Evolutionary conservation across 2,113 vertebrate genomes (phyloP).

Genomic region (Acrocephalus kingi): DNA sequence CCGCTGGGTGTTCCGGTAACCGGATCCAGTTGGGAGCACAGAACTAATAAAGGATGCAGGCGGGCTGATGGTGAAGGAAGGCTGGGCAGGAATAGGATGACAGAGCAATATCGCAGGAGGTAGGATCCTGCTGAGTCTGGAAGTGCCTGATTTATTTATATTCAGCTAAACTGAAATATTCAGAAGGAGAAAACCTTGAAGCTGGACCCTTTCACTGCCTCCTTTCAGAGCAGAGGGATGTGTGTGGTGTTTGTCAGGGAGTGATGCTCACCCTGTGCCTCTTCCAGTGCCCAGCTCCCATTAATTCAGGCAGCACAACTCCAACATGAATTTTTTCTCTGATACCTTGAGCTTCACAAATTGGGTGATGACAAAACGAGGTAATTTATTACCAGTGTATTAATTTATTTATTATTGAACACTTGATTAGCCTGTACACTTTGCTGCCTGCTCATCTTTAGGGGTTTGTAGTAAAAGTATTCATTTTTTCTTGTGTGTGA

Average conservation of each 20-base stretch:
- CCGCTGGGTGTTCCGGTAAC: neutral
- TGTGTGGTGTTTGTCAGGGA: neutral
- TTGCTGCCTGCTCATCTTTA: constrained; percentile 48
- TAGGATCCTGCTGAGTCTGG: constrained; percentile 57
- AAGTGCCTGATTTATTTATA: constrained; percentile 47
- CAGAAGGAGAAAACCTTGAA: constrained; percentile 3
- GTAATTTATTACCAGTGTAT: constrained; percentile 66
- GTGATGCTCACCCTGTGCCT: neutral
- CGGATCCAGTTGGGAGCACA: neutral
- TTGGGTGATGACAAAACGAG: constrained; percentile 48
- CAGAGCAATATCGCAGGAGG: constrained; percentile 54
- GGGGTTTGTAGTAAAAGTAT: constrained; percentile 55
- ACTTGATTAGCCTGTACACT: constrained; percentile 71
- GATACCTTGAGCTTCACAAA: constrained; percentile 32
- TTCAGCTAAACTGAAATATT: constrained; percentile 35
- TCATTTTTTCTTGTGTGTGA: constrained; percentile 58
- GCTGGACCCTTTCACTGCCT: rapidly evolving
- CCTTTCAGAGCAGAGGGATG: neutral
- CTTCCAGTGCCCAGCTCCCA: neutral
- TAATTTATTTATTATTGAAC: constrained; percentile 70
- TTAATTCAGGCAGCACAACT: constrained; percentile 40
- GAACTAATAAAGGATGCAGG: neutral
- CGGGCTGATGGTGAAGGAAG: neutral
- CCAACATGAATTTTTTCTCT: constrained; percentile 24
- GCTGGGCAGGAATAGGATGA: constrained; percentile 43